Evolutionary conservation across 2,113 vertebrate species (phyloP).

Genomic region (Miniopterus natalensis): DNA sequence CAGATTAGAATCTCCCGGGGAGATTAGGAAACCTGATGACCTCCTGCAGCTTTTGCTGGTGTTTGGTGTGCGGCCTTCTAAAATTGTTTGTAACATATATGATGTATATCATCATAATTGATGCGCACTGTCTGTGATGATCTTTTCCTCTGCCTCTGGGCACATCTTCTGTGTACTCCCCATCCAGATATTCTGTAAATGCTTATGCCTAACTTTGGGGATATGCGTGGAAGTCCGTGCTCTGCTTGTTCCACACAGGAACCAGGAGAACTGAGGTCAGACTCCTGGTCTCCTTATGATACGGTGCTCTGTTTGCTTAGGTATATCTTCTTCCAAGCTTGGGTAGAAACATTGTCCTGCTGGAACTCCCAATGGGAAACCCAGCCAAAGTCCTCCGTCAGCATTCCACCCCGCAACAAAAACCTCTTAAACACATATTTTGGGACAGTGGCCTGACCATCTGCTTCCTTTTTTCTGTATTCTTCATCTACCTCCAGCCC

Average conservation of each 20-base stretch:
- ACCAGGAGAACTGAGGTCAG: background rate
- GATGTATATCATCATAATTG: no score
- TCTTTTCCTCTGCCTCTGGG: background rate
- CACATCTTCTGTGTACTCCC: background rate
- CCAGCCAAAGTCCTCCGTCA: background rate
- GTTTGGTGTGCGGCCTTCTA: background rate
- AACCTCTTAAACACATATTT: background rate
- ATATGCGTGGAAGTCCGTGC: background rate
- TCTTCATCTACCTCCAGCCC: background rate
- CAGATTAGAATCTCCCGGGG: background rate
- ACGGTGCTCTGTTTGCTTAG: background rate
- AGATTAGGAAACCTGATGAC: background rate
- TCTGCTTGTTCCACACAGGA: background rate
- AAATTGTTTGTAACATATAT: background rate
- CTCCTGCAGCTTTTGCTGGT: background rate
- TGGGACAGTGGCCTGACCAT: no score
- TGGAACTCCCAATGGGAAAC: background rate
- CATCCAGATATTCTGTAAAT: background rate
- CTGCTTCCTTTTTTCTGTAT: background rate
- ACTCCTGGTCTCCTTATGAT: background rate
- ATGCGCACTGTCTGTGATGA: background rate
- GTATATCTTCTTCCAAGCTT: background rate
- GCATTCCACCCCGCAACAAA: background rate
- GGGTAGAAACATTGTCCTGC: background rate
- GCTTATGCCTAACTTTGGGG: background rate